phyloP scores from a whole-genome alignment of 1,140 invertebrate species.

The Pseudomyrmex dendroicus region DNA sequence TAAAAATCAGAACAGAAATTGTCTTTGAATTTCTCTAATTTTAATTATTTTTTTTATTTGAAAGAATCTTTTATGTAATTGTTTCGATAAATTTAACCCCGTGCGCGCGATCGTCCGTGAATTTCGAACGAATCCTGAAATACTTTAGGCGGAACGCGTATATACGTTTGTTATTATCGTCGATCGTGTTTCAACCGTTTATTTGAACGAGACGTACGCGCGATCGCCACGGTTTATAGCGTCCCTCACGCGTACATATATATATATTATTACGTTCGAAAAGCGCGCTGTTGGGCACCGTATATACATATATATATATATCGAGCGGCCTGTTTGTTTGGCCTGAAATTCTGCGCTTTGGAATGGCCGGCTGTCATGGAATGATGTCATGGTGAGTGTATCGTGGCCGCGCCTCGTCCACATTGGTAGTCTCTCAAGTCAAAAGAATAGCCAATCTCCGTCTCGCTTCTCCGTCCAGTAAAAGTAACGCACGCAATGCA shows the following conservation, averaged over 20 bases:
- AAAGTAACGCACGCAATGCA: conserved; percentile 10
- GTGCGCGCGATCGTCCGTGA: neutral
- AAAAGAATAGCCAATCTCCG: conserved; percentile 41
- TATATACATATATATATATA: conserved; percentile 67
- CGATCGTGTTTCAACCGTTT: conserved; percentile 74
- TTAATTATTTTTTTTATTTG: neutral
- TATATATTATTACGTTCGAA: conserved; percentile 76
- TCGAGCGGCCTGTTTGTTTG: conserved; percentile 80
- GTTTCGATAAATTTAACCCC: neutral
- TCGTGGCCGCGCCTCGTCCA: conserved; percentile 56
- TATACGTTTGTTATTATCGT: conserved; percentile 39
- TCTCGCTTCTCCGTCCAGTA: conserved; percentile 24
- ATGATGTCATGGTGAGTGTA: conserved; percentile 84
- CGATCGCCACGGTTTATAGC: conserved; percentile 69
- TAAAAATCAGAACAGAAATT: neutral
- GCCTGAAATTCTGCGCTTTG: conserved; percentile 81
- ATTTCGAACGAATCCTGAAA: conserved; percentile 1
- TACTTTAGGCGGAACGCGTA: conserved; percentile 1
- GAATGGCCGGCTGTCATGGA: conserved; percentile 84
- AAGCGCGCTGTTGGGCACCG: conserved; percentile 59
- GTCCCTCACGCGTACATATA: conserved; percentile 37
- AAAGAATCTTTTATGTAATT: neutral
- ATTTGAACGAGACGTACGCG: conserved; percentile 72
- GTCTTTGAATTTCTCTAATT: neutral
- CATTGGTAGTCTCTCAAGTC: conserved; percentile 22